phyloP scores from a whole-genome alignment of 2,113 vertebrate genomes.

The Atlantisia rogersi region DNA sequence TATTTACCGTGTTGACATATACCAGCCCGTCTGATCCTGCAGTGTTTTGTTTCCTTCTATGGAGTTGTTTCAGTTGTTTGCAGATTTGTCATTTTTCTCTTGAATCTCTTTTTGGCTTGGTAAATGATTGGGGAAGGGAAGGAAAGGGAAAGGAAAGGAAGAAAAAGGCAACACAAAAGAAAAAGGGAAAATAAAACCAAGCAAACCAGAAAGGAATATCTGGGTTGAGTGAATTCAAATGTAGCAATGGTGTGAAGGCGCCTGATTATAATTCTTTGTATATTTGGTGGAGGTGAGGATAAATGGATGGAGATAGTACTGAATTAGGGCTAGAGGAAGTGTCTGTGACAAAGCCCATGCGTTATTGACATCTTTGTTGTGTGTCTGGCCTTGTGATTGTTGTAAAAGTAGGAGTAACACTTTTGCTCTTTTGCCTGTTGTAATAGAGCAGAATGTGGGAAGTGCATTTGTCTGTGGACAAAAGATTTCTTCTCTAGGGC shows the following conservation, averaged over 20 bases:
- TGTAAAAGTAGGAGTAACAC: background rate
- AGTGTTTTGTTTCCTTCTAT: slow-evolving; percentile 6
- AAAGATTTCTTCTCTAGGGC: background rate
- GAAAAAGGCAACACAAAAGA: too few species aligned
- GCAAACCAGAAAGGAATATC: background rate
- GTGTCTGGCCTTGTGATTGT: background rate
- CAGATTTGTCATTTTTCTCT: background rate
- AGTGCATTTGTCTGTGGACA: slow-evolving; percentile 14
- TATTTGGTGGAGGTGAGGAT: background rate
- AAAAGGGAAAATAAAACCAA: background rate
- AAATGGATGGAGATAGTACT: background rate
- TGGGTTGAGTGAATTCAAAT: background rate
- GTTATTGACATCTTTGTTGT: background rate
- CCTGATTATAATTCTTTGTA: background rate
- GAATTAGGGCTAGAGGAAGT: background rate
- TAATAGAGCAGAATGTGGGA: background rate
- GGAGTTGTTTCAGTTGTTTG: background rate
- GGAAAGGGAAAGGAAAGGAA: background rate
- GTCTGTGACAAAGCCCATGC: background rate
- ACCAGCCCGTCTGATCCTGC: background rate
- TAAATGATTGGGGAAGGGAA: background rate
- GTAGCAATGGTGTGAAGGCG: background rate
- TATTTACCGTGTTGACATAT: background rate
- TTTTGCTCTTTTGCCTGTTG: background rate
- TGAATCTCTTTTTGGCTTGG: background rate